Evolutionary conservation across 1,140 invertebrate species (phyloP).

Genomic region (Eriosoma lanigerum): DNA sequence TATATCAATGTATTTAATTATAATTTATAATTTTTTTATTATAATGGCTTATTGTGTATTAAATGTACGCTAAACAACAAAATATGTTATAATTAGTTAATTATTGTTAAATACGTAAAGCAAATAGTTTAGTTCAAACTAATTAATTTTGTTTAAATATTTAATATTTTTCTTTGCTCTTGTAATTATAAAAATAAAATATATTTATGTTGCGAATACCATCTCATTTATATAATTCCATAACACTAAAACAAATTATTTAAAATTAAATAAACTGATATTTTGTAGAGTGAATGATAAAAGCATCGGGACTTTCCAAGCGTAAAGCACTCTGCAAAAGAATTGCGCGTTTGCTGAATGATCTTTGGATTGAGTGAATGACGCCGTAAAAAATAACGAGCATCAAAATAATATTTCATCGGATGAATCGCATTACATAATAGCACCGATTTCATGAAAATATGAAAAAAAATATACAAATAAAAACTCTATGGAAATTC

Average conservation of each 20-base stretch:
- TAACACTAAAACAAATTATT: constrained; percentile 26
- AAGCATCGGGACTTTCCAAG: constrained; percentile 34
- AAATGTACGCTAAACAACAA: no score
- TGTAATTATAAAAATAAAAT: not conserved
- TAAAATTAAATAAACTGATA: constrained; percentile 48
- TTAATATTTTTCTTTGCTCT: not conserved
- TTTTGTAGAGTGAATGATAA: constrained; percentile 40
- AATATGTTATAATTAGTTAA: no score
- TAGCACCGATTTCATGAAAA: constrained; percentile 48
- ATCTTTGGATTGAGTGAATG: constrained; percentile 46
- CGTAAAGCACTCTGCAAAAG: constrained; percentile 40
- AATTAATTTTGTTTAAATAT: constrained; percentile 18
- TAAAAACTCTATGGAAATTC: constrained; percentile 8
- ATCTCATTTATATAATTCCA: constrained; percentile 2
- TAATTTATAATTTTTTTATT: no score
- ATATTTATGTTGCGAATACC: not conserved
- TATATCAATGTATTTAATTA: no score
- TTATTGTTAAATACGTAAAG: no score
- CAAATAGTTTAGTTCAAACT: constrained; percentile 14
- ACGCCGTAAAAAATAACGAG: constrained; percentile 49
- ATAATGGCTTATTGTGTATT: no score
- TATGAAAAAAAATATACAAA: constrained; percentile 23
- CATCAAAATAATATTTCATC: constrained; percentile 48
- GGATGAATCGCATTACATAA: constrained; percentile 50
- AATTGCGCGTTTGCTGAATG: constrained; percentile 47